A percentile compares a stretch with the other conserved stretches of the same genome.
These are phyloP conservation scores for Apodemia zela DNA, from an alignment of 2,888 invertebrate genomes.

Conservation along the genomic window DNA sequence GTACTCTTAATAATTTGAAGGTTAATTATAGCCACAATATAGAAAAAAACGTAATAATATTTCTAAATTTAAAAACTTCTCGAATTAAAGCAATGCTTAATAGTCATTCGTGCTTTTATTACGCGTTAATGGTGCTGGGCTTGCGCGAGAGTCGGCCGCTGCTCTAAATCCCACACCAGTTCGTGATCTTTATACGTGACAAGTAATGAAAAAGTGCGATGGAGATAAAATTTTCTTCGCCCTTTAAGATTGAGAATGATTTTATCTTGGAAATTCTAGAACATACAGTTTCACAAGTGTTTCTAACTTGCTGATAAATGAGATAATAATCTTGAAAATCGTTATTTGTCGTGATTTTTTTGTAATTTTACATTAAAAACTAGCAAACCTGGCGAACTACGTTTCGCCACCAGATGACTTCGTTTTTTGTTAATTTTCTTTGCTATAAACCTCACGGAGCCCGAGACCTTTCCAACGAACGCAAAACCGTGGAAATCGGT, in stretches of 20 bases:
- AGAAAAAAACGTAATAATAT: not conserved
- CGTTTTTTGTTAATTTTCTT: too few relatives aligned
- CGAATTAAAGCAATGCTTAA: constrained; percentile 18
- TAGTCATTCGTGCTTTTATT: constrained; percentile 26
- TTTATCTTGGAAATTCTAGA: not conserved
- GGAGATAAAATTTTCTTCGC: constrained; percentile 26
- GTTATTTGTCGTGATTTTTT: too few relatives aligned
- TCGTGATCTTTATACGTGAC: constrained; percentile 52
- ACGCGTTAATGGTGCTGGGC: constrained; percentile 23
- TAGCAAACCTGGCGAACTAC: too few relatives aligned
- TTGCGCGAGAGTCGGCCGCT: constrained; percentile 37
- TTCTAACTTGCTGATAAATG: too few relatives aligned
- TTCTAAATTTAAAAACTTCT: not conserved
- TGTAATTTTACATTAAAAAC: too few relatives aligned
- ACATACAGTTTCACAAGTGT: not conserved
- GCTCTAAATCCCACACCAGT: constrained; percentile 47
- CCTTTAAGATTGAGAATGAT: not conserved
- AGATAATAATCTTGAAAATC: too few relatives aligned
- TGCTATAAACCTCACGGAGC: too few relatives aligned
- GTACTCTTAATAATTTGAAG: too few relatives aligned
- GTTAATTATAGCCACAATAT: not conserved
- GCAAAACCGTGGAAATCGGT: too few relatives aligned
- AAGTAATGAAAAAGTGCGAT: constrained; percentile 29
- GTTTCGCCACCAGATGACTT: too few relatives aligned
- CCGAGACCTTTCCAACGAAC: too few relatives aligned